Percentiles rank a stretch among this genome's conserved stretches.
Conservation (phyloP, 1,140 invertebrate species). For the Popillia japonica region DNA sequence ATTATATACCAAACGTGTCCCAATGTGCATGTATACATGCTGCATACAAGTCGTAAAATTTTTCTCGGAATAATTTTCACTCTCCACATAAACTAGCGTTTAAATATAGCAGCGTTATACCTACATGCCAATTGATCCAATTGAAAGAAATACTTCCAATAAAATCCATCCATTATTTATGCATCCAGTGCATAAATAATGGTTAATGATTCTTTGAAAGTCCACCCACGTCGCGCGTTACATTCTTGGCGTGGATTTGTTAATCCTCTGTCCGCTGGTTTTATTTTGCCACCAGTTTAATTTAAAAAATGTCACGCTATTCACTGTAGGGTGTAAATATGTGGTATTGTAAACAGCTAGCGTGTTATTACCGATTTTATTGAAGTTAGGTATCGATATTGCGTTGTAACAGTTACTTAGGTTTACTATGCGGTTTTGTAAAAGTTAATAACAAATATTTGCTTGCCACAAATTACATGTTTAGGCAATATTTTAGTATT, state of each 20-base stretch:
- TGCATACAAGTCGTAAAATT: background rate
- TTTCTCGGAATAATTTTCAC: conserved; percentile 20
- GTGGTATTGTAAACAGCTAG: background rate
- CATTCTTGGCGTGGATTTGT: background rate
- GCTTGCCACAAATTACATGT: too few relatives aligned
- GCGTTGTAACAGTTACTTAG: too few relatives aligned
- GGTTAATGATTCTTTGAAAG: conserved; percentile 36
- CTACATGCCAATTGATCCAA: conserved; percentile 30
- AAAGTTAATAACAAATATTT: too few relatives aligned
- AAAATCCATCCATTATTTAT: background rate
- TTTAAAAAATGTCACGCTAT: conserved; percentile 18
- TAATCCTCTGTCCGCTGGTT: background rate
- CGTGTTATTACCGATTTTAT: background rate
- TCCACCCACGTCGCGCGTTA: conserved; percentile 14
- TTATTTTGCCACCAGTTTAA: conserved; percentile 15
- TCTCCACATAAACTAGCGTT: background rate
- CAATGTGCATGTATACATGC: background rate
- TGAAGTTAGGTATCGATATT: too few relatives aligned
- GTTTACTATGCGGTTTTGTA: too few relatives aligned
- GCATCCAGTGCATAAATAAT: conserved; percentile 32
- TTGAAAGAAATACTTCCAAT: conserved; percentile 33
- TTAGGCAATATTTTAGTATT: too few relatives aligned
- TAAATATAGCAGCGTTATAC: conserved; percentile 16
- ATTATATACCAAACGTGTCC: background rate
- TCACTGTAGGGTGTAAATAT: background rate